These are phyloP conservation scores for Caenorhabditis plicata DNA, from an alignment of 2,888 invertebrate species.

Conservation along the genomic window DNA sequence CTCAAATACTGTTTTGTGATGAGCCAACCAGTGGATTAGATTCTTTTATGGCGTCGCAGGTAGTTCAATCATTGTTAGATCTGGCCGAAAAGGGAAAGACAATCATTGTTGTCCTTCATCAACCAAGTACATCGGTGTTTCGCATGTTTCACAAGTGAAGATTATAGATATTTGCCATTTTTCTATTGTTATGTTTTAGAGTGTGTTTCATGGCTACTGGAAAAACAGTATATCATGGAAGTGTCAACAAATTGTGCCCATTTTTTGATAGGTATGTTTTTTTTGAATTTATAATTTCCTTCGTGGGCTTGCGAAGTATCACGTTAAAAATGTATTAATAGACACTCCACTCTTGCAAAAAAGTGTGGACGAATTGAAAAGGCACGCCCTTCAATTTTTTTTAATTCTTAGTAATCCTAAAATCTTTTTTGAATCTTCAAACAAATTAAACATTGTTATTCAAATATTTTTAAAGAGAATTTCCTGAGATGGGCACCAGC, in stretches of 20 bases:
- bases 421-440: no score
- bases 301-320: no score
- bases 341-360: no score
- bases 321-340: no score
- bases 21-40: constrained; percentile 57
- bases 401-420: no score
- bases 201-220: constrained; percentile 60
- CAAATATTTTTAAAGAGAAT: no score
- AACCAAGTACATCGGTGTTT: constrained; percentile 85
- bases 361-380: no score
- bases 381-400: no score
- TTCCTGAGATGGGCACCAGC: no score
- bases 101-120: constrained; percentile 88
- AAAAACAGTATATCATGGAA: constrained; percentile 51
- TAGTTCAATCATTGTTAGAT: constrained; percentile 64
- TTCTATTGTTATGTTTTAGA: constrained; percentile 27
- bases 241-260: constrained; percentile 34
- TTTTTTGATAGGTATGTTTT: no score
- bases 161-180: neutral
- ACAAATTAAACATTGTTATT: no score
- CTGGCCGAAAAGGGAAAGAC: constrained; percentile 77
- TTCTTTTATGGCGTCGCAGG: constrained; percentile 56
- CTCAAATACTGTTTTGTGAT: constrained; percentile 54
- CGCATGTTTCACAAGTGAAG: constrained; percentile 84
- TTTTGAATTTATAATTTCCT: no score